Evolutionary conservation across 1,140 invertebrate species (phyloP), one percentile per base, ranked within the genome.

Genomic region (Drosophila simulans): DNA sequence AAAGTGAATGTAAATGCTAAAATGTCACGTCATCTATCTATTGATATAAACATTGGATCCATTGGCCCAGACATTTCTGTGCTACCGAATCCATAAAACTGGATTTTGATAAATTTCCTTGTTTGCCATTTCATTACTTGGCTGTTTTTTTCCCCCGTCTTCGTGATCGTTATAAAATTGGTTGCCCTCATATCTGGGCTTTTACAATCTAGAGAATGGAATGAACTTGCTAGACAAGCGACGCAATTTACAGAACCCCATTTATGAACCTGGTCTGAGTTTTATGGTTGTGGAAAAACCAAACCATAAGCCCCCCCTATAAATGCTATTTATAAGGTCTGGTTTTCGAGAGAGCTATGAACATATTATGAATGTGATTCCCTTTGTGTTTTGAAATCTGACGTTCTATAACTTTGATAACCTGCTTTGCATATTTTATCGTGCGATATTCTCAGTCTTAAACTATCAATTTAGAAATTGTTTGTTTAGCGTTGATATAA

Each of bases 221-320:
- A 57, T 60, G 53, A 64, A 64, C 60, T 59, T 35, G 63, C 35
- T 35, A 70, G 65, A 70, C 63, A 70, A 70, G 48, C 51, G 64
- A 69, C 66, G 66, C 66, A 70, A 51, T 69, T 69, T 66, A 66
- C 65, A 69, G 48, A 69, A 53, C 62, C 34, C 48, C 62, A 46
- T 66, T 66, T 66, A 66, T 63, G 60, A 34, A 34, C 48, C 15
- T 35, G 48, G 62, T 39, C 46, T 22, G 64, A 55, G 65, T 46
- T 69, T 70, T 70, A 70, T 69, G 34, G 11, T 25, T 22, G 20
- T 34, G 42, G 63, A 55, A 69, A 70, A 39, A 39, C 65, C 65
- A 43, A 12, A 17, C 62, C 65, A 53, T 40, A 17, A 25, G 40
- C 17, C 31, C 37, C 11, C 42, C 42, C 10, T 45, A 70, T 70